These are phyloP conservation scores for Chrysocyon brachyurus DNA, from an alignment of 2,797 vertebrate genomes.

Conservation along the genomic window DNA sequence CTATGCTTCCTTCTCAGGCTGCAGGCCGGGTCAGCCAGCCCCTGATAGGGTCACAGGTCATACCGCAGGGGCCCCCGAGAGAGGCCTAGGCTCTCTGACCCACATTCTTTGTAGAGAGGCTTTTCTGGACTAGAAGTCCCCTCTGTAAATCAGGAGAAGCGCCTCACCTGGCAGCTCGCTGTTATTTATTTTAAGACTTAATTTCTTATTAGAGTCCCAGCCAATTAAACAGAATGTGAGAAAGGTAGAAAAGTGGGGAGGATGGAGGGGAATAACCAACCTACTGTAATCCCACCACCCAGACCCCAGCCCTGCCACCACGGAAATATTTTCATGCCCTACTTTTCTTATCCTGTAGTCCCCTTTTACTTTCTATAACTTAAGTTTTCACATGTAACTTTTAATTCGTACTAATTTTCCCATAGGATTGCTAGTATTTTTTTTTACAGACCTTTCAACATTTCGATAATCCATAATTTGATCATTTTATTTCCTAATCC, in stretches of 20 bases:
- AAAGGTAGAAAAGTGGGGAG: background rate
- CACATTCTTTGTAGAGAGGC: background rate
- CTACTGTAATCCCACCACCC: background rate
- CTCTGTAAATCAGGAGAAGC: background rate
- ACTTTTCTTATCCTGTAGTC: background rate
- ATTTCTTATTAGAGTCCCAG: background rate
- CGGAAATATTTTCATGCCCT: background rate
- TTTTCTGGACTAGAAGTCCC: background rate
- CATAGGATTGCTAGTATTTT: background rate
- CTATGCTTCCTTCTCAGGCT: background rate
- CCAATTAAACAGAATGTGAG: background rate
- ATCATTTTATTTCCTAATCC: background rate
- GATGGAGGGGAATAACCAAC: background rate
- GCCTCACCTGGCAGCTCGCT: background rate
- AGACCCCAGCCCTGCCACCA: background rate
- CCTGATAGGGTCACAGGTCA: background rate
- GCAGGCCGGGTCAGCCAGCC: background rate
- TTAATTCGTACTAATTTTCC: background rate
- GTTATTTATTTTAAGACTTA: background rate
- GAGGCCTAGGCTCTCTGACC: background rate
- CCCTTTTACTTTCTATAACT: background rate
- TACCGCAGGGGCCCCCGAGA: background rate
- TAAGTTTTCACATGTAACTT: slow-evolving; percentile 21
- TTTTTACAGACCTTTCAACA: slow-evolving; percentile 5
- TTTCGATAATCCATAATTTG: background rate